phyloP scores from a whole-genome alignment of 2,113 vertebrate species.

The Prunella himalayana region DNA sequence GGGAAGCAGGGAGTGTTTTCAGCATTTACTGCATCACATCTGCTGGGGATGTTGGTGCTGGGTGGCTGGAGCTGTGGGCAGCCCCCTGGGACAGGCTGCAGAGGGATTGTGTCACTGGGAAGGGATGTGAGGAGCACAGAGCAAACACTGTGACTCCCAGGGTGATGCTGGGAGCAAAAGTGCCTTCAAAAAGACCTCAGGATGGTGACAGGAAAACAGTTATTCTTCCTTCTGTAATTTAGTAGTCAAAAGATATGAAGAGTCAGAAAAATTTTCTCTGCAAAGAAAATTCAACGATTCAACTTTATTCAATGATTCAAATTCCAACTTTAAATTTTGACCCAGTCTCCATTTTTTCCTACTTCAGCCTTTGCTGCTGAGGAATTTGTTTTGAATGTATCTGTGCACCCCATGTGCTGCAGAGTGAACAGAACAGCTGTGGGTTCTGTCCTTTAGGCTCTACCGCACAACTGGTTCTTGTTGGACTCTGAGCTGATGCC shows the following conservation, averaged over 20 bases:
- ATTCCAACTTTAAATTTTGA: background rate
- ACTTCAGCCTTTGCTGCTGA: background rate
- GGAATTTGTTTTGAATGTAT: background rate
- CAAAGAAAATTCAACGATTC: no score
- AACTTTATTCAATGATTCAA: no score
- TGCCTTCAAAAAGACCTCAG: background rate
- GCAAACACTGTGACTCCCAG: background rate
- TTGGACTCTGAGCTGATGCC: background rate
- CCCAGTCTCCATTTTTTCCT: background rate
- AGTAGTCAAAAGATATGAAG: background rate
- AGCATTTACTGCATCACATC: background rate
- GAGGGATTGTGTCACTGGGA: background rate
- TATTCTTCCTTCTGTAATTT: constrained; percentile 5
- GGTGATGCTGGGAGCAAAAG: background rate
- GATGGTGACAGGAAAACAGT: background rate
- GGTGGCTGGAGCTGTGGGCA: background rate
- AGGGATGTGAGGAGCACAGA: background rate
- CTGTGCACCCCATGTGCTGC: fast-evolving
- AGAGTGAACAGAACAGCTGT: fast-evolving
- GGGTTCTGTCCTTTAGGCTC: no score
- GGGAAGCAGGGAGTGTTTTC: no score
- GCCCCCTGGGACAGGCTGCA: background rate
- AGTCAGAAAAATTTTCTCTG: background rate
- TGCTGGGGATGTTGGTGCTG: fast-evolving
- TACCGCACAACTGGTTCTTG: fast-evolving